These are phyloP conservation scores for Caenorhabditis sp. DNA, from an alignment of 2,888 invertebrate species.

Conservation along the genomic window DNA sequence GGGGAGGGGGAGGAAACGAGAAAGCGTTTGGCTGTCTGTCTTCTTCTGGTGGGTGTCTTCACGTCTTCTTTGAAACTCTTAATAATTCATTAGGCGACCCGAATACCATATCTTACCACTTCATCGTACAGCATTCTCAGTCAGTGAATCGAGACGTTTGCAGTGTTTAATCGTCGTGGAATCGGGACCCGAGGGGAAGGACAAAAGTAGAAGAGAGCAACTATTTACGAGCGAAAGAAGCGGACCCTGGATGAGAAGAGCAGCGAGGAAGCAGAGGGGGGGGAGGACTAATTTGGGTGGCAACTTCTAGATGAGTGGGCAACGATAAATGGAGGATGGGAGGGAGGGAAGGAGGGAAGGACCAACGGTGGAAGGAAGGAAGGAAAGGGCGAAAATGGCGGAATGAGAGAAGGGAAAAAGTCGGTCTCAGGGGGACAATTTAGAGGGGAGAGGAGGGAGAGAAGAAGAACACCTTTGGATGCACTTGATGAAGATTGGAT, in stretches of 20 bases:
- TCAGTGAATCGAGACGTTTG: too few relatives aligned
- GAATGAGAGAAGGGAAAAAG: not conserved
- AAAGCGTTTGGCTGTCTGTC: too few relatives aligned
- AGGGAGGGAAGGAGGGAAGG: not conserved
- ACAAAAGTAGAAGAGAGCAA: not conserved
- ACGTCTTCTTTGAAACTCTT: constrained; percentile 14
- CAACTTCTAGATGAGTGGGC: constrained; percentile 58
- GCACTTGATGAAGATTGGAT: constrained; percentile 13
- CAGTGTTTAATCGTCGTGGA: too few relatives aligned
- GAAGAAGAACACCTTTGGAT: constrained; percentile 35
- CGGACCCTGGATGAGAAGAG: not conserved
- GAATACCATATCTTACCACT: constrained; percentile 28
- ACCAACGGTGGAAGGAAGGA: not conserved
- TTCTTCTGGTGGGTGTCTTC: too few relatives aligned
- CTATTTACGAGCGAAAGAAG: not conserved
- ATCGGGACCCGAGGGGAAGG: not conserved
- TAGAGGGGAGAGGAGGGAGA: not conserved
- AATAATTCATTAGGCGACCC: constrained; percentile 34
- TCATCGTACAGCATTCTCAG: constrained; percentile 51
- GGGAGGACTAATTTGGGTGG: constrained; percentile 31
- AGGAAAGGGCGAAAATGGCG: not conserved
- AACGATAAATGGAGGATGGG: constrained; percentile 33
- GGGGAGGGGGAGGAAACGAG: constrained; percentile 1
- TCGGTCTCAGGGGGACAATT: constrained; percentile 14
- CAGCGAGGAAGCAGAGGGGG: constrained; percentile 2